Conservation (phyloP, 2,888 invertebrate species). For the Trissolcus japonicus region DNA sequence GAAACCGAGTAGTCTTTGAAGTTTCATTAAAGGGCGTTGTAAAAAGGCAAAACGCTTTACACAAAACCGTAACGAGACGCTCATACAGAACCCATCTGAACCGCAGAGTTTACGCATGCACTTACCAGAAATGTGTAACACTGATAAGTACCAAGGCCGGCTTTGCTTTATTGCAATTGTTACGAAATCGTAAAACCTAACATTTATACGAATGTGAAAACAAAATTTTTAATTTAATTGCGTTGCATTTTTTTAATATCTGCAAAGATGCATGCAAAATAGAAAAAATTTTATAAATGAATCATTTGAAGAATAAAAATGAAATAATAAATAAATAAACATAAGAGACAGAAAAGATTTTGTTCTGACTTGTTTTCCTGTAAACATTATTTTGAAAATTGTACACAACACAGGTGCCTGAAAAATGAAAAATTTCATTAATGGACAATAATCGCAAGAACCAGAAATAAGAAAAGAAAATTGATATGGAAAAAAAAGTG, state of each 20-base stretch:
- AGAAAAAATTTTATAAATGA: no score
- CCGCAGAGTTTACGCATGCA: slow-evolving; percentile 25
- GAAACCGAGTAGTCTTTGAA: slow-evolving; percentile 46
- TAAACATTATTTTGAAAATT: neutral
- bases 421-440: slow-evolving; percentile 17
- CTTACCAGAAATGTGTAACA: slow-evolving; percentile 31
- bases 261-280: no score
- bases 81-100: neutral
- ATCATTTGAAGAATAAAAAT: no score
- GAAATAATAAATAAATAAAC: no score
- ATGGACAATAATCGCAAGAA: neutral
- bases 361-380: no score
- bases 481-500: neutral
- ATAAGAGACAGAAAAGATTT: no score
- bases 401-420: slow-evolving; percentile 3
- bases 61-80: slow-evolving; percentile 3
- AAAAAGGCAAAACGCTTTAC: slow-evolving; percentile 33
- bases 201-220: slow-evolving; percentile 6
- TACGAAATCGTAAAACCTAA: neutral
- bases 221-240: slow-evolving; percentile 5
- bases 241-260: neutral
- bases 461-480: slow-evolving; percentile 22
- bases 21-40: slow-evolving; percentile 38
- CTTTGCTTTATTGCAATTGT: slow-evolving; percentile 18
- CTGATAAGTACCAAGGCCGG: slow-evolving; percentile 4